Evolutionary conservation across 1,140 invertebrate species (phyloP).

Genomic region (Brachionus angularis): DNA sequence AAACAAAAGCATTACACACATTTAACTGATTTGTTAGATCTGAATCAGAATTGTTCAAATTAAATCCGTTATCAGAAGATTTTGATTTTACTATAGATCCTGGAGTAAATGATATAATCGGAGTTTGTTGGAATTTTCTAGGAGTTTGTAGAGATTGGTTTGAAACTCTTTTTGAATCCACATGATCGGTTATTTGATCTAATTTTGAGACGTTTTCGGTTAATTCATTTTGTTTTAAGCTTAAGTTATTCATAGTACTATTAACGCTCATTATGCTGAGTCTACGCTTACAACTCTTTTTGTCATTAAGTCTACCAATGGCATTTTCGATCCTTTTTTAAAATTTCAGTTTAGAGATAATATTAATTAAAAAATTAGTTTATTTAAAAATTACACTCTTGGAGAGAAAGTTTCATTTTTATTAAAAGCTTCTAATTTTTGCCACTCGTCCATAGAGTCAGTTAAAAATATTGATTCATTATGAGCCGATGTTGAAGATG

Average conservation of each 20-base stretch:
- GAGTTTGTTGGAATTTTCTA: neutral
- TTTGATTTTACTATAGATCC: neutral
- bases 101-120: conserved; percentile 9
- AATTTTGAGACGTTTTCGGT: too few species aligned
- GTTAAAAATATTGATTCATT: conserved; percentile 27
- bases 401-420: conserved; percentile 33
- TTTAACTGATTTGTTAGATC: conserved; percentile 20
- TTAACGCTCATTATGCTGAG: neutral
- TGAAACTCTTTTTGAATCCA: neutral
- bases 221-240: too few species aligned
- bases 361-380: too few species aligned
- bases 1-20: conserved; percentile 20
- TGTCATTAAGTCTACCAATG: neutral
- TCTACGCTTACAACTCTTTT: conserved; percentile 10
- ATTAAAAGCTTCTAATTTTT: conserved; percentile 3
- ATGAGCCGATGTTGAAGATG: conserved; percentile 4
- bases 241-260: too few species aligned
- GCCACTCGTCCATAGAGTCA: conserved; percentile 20
- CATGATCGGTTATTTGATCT: neutral
- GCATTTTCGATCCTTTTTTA: conserved; percentile 31
- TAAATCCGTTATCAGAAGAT: neutral
- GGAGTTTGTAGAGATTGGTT: neutral
- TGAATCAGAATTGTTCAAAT: conserved; percentile 1
- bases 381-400: too few species aligned
- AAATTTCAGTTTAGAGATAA: too few species aligned